Evolutionary conservation across 1,140 invertebrate species (phyloP), one percentile per base, ranked within the genome.

Genomic region (Drosophila sucinea): DNA sequence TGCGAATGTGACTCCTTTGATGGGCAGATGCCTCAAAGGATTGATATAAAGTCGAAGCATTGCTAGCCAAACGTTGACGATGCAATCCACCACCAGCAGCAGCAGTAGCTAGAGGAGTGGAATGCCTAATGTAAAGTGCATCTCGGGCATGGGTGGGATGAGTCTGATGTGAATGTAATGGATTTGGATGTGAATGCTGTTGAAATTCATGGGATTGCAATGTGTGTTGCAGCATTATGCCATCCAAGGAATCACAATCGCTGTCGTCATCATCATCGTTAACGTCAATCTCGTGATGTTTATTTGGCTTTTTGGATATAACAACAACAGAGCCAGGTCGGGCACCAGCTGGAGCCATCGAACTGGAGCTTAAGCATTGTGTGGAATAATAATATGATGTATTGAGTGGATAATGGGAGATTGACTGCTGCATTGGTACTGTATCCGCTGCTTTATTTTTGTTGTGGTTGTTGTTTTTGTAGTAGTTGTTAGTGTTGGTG

Each of bases 351-450:
- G 72, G 57, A 69, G 44, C 44, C 44, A 51, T 27, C 3, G 17
- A 1, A 27, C 10, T 51, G 65, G 62, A 60, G 68, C 55, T 60
- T 55, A 89, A 71, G 61, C 76, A 78, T 56, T 79, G 86, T 61
- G 86, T 80, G 55, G 87, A 90, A 67, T 83, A 79, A 66, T 83
- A 90, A 47, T 74, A 86, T 81, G 83, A 70, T 56, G 73, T 65
- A 63, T 62, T 64, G 62, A 51, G 75, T 68, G 76, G 70, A 74
- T 29, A 85, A 73, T 69, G 70, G 30, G 29, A 40, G 54, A 57
- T 63, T 78, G 27, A 54, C 67, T 40, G 62, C 62, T 30, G 41
- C 70, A 51, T 51, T 51, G 70, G 70, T 8, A 40, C 64, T 32
- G 56, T 79, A 47, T 60, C 38, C 47, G 67, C 35, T 67, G 66